These are phyloP conservation scores for Scaptomyza hsui DNA, from an alignment of 1,140 invertebrate species.

Conservation along the genomic window DNA sequence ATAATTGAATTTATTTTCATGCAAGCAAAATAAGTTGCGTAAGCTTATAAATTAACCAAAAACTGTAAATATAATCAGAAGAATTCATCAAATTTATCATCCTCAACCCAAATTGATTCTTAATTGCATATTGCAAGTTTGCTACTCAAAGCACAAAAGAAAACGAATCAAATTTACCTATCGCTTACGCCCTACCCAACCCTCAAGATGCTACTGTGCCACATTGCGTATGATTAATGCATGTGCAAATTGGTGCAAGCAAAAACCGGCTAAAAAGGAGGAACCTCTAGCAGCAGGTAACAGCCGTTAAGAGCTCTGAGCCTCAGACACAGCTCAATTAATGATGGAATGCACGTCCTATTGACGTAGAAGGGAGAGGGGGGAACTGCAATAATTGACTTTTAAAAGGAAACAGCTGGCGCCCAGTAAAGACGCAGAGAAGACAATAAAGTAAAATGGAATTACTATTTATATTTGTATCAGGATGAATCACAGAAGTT, in stretches of 20 bases:
- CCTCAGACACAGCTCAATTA: constrained; percentile 36
- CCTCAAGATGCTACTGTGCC: constrained; percentile 5
- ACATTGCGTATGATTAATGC: constrained; percentile 65
- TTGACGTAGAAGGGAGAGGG: background rate
- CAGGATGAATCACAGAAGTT: constrained; percentile 43
- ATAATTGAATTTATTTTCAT: constrained; percentile 46
- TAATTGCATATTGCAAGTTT: background rate
- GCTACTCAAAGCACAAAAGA: background rate
- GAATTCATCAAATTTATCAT: background rate
- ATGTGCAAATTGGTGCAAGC: constrained; percentile 14
- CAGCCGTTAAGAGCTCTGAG: constrained; percentile 19
- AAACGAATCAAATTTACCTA: too few relatives aligned
- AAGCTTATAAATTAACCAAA: constrained; percentile 13
- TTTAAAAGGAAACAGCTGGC: constrained; percentile 61
- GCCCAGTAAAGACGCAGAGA: constrained; percentile 26
- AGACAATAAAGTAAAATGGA: background rate
- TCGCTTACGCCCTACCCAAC: background rate
- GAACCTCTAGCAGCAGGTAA: constrained; percentile 12
- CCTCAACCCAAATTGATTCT: background rate
- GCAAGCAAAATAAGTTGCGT: constrained; percentile 30
- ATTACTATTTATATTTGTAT: constrained; percentile 3
- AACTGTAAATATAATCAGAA: constrained; percentile 20
- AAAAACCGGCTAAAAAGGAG: constrained; percentile 1
- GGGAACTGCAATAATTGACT: constrained; percentile 53
- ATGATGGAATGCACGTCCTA: constrained; percentile 41